Percentiles rank a stretch among this genome's conserved stretches.
phyloP scores from a whole-genome alignment of 2,113 vertebrate genomes.

The Hippocampus guttulatus region DNA sequence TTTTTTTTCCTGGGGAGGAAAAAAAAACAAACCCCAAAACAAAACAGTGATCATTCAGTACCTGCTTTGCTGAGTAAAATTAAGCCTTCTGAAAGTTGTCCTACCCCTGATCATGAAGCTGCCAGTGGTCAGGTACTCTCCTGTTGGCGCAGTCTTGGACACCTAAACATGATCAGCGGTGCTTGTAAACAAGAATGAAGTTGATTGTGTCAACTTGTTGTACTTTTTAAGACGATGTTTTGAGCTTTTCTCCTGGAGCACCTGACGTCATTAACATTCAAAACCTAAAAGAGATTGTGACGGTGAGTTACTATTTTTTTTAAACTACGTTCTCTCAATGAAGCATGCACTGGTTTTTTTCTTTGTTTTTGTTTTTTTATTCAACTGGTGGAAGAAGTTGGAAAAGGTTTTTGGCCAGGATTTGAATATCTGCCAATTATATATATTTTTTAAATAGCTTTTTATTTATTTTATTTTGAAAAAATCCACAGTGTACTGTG shows the following conservation, averaged over 20 bases:
- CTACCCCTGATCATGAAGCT: constrained; percentile 99
- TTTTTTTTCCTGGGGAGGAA: constrained; percentile 85
- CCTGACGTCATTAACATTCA: no score
- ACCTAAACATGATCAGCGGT: constrained; percentile 71
- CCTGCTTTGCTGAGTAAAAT: background rate
- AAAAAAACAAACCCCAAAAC: background rate
- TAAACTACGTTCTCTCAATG: no score
- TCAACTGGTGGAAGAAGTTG: no score
- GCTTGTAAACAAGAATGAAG: background rate
- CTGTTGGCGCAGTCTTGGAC: constrained; percentile 95
- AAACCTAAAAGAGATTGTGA: no score
- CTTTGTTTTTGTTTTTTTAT: no score
- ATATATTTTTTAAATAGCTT: no score
- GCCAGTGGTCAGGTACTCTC: constrained; percentile 96
- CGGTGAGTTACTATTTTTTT: background rate
- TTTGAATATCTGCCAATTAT: no score
- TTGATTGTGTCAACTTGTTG: background rate
- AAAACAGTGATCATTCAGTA: background rate
- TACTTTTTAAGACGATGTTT: background rate
- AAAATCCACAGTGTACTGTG: no score
- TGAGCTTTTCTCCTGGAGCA: background rate
- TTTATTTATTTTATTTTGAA: no score
- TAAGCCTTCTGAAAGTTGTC: background rate
- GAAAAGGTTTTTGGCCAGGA: no score
- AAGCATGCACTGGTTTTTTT: background rate